Evolutionary conservation across 2,113 vertebrate species (phyloP), one percentile per base, ranked within the genome.

Genomic region (Melanerpes aurifrons): DNA sequence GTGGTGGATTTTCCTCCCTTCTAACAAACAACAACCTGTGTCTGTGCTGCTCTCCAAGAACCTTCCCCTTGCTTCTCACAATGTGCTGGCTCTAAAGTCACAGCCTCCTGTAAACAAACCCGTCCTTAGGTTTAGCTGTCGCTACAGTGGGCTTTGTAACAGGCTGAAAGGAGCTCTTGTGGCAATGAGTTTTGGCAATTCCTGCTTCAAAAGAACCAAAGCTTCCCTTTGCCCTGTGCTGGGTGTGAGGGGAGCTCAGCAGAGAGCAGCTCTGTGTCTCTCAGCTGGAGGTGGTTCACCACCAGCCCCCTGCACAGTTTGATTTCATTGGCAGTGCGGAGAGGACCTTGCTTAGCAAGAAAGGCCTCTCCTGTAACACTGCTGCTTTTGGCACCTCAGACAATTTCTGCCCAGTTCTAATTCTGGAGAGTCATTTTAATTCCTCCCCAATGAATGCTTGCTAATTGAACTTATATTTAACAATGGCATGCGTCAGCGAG

Each of bases 371-470:
- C 47, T 79, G 77, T 86, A 92, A 89, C 87, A 75, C 62, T 74
- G 69, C 85, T 83, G 28, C 93, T 88, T 91, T 90, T 92, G 86
- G 90, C 76, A 81, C 96, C 83, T 87, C 82, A 79, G 94, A 96
- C 90, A 85, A 66, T 94, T 94, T 77, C 62, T 95, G 70, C 58
- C 93, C 20, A 61, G 43, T 84, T 93, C 72, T 94, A 95, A 93
- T 85, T 95, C 93, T 96, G 96, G 71, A 53, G 8, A 82, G 75
- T 72, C 62, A 72, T 94, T 97, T 94, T 83, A 62, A 95, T 94
- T 97, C 94, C 91, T 93, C 91, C 94, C 88, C 86, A 91, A 20
- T 92, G 94, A 89, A 82, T 50, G 73, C 90, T 96, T 92, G 95
- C 82, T 86, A 90, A 95, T 93, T 97, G 86, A 94, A 86, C 93